A percentile compares a stretch with the other conserved stretches of the same genome.
These are phyloP conservation scores for Sminthurinus signatus DNA, from an alignment of 1,140 invertebrate species.

Conservation along the genomic window DNA sequence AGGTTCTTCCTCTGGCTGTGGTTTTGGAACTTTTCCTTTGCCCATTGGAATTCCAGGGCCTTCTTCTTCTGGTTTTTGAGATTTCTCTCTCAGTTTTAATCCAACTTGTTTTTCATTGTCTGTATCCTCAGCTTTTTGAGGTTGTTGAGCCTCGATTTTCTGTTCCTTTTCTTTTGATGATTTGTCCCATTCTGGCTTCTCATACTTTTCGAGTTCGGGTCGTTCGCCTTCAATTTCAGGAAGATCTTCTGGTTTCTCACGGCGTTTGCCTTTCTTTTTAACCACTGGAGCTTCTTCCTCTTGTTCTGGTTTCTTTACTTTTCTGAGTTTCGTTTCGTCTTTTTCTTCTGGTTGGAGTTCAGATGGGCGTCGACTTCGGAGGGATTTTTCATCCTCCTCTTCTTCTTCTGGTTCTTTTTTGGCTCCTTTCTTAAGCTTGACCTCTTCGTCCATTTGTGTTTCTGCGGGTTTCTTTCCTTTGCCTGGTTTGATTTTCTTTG, in stretches of 20 bases:
- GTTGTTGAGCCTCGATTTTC: no score
- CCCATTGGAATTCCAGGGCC: not conserved
- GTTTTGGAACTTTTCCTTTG: not conserved
- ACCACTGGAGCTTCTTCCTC: not conserved
- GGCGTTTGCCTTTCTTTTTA: not conserved
- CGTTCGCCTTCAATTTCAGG: no score
- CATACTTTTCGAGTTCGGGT: not conserved
- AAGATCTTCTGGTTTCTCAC: not conserved
- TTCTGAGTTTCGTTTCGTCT: not conserved
- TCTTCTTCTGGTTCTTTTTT: not conserved
- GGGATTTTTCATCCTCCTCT: not conserved
- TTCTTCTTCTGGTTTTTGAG: not conserved
- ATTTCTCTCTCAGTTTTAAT: no score
- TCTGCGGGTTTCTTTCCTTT: not conserved
- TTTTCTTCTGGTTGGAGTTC: not conserved
- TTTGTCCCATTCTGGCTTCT: constrained; percentile 6
- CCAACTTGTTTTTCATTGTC: no score
- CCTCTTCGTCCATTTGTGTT: not conserved
- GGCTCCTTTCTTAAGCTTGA: not conserved
- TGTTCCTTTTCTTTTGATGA: not conserved
- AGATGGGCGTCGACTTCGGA: not conserved
- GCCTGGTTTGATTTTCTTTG: not conserved
- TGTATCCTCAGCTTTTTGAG: no score
- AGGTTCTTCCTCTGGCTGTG: not conserved
- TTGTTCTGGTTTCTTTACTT: no score